Evolutionary conservation across 2,888 invertebrate genomes (phyloP).

Genomic region (Serrognathus titanus): DNA sequence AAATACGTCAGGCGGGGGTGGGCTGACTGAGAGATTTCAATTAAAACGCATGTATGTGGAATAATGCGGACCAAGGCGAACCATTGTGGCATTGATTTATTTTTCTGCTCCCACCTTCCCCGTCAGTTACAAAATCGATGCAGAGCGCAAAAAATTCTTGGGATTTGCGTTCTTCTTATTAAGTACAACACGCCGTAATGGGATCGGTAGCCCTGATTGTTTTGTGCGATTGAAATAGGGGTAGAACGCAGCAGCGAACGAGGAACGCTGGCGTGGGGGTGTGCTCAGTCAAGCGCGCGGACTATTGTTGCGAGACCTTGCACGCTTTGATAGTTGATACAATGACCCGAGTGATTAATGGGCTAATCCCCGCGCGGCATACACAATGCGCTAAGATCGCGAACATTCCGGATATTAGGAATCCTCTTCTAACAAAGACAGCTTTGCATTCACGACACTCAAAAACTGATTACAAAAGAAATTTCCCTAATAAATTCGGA

Average conservation of each 20-base stretch:
- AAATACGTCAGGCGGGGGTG: constrained; percentile 39
- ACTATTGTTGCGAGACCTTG: constrained; percentile 50
- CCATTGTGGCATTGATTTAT: constrained; percentile 29
- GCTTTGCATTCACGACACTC: not conserved
- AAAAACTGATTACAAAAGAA: not conserved
- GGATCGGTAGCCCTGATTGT: constrained; percentile 24
- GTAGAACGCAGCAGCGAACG: constrained; percentile 22
- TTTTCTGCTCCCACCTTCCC: not conserved
- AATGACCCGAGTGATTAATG: constrained; percentile 53
- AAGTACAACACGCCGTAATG: not conserved
- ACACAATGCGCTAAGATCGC: constrained; percentile 51
- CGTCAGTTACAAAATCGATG: no score
- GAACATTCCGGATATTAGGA: constrained; percentile 52
- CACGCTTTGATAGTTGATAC: constrained; percentile 54
- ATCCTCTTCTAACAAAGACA: constrained; percentile 31
- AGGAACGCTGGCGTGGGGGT: constrained; percentile 31
- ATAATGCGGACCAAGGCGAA: constrained; percentile 45
- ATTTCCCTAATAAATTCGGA: no score
- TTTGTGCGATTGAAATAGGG: constrained; percentile 29
- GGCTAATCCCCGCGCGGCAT: constrained; percentile 51
- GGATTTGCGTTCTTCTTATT: no score
- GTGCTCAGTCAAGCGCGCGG: constrained; percentile 44
- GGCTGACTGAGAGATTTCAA: constrained; percentile 41
- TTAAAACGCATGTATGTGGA: constrained; percentile 53
- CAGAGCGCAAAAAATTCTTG: no score